Base-by-base conservation (phyloP, 2,113 vertebrate species). In the Lepus europaeus region DNA sequence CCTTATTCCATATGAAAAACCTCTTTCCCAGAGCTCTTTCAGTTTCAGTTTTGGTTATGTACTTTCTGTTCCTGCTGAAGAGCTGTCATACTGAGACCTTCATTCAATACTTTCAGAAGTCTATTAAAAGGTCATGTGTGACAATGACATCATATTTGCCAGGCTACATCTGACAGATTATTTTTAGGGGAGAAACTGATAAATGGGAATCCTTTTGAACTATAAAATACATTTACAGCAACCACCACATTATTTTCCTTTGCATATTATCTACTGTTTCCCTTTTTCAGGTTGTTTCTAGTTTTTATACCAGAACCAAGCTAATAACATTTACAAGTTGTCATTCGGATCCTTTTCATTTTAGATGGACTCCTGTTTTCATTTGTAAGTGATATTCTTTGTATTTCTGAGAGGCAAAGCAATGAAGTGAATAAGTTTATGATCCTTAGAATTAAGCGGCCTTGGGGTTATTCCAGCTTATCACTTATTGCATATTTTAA, bases 401-500 rank as follows among this genome's bases (percentile, higher is more conserved):
- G 20, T 74, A 49, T 87, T 81, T 83, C 45, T 87, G 61, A 89
- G 22, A 49, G 2, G 9, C 51, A 89, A 5, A 79, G 79, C 31
- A 95, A 64, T 25, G 25, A 90, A 63, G 0, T 63, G 53, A 20
- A 11, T 22, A 94, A 33, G 29, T 27, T 0, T 9, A 27, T 20
- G 64, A 20, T 61, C 31, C 8, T 68, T 49, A 87, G 12, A 87
- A 19, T 85, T 77, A 64, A 27, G 56, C 45, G 31, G 4, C 3
- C 2, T 87, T 14, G 10, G 8, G 83, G 9, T 89, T 61, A 87
- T 61, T 39, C 39, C 9, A 77, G 8, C 1, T 69, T 27, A 81
- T 72, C 16, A 84, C 31, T 91, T 25, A 87, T 53, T 93, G 17
- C 11, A 53, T 63, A 69, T 87, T 92, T 91, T 93, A 87, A 89